Evolutionary conservation across 2,888 invertebrate genomes (phyloP).

Genomic region (Nesidiocoris tenuis): DNA sequence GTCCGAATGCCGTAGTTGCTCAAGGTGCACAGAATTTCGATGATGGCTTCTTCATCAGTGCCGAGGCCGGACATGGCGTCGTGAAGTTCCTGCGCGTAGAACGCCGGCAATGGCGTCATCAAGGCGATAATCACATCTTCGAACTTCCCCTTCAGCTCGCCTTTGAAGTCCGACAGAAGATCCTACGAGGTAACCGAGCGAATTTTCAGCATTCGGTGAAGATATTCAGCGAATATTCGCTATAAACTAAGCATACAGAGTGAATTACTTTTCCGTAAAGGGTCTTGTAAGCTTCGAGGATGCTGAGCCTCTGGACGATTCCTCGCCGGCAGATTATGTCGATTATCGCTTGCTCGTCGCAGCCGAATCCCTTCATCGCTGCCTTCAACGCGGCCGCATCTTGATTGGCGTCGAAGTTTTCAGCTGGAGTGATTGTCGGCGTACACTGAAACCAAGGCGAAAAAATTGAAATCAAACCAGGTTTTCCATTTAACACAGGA

Average conservation of each 20-base stretch:
- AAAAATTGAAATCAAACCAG: too few species aligned
- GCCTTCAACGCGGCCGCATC: conserved; percentile 82
- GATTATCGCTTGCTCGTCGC: conserved; percentile 60
- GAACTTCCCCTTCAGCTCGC: conserved; percentile 84
- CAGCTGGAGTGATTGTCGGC: conserved; percentile 83
- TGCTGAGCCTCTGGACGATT: conserved; percentile 59
- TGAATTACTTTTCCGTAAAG: conserved; percentile 60
- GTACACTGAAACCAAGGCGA: conserved; percentile 66
- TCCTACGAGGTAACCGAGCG: conserved; percentile 61
- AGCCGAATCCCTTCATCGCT: conserved; percentile 92
- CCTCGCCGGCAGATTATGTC: conserved; percentile 58
- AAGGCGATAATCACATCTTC: conserved; percentile 87
- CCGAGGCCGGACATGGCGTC: conserved; percentile 84
- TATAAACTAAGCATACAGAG: too few species aligned
- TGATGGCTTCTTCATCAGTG: conserved; percentile 86
- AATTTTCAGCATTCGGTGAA: too few species aligned
- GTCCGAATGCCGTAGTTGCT: conserved; percentile 87
- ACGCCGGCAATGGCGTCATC: conserved; percentile 86
- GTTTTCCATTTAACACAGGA: too few species aligned
- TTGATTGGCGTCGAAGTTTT: conserved; percentile 79
- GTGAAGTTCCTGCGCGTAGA: conserved; percentile 85
- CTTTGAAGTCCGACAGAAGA: conserved; percentile 78
- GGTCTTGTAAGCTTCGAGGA: conserved; percentile 58
- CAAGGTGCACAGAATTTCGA: conserved; percentile 88
- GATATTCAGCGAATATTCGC: too few species aligned